Conservation (phyloP, 2,888 invertebrate genomes). For the Noctua janthina region DNA sequence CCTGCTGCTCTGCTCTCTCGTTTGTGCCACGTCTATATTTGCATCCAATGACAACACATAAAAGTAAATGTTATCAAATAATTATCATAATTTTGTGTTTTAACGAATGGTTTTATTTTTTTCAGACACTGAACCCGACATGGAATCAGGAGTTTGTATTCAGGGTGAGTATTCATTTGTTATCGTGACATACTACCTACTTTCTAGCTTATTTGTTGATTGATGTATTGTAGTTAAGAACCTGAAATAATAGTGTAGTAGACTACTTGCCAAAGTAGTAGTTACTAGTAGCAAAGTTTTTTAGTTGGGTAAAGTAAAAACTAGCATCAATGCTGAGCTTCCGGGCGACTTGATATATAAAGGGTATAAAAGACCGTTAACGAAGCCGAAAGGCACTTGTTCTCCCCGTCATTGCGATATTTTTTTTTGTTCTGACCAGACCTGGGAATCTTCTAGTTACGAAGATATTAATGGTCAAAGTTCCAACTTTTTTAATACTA, state of each 20-base stretch:
- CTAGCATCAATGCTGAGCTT: not conserved
- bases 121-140: constrained; percentile 98
- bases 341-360: not conserved
- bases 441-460: no score
- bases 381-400: no score
- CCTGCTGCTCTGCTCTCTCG: not conserved
- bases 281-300: not conserved
- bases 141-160: constrained; percentile 99
- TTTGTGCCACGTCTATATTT: not conserved
- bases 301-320: not conserved
- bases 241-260: not conserved
- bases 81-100: not conserved
- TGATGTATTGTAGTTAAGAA: not conserved
- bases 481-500: no score
- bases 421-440: no score
- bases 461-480: no score
- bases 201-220: no score
- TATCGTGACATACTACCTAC: not conserved
- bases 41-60: not conserved
- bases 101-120: constrained; percentile 64
- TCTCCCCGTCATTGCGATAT: no score
- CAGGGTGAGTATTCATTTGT: constrained; percentile 92
- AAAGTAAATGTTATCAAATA: not conserved
- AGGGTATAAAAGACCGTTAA: no score
- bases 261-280: not conserved